phyloP scores from a whole-genome alignment of 2,888 invertebrate genomes.

The Rhingia rostrata region DNA sequence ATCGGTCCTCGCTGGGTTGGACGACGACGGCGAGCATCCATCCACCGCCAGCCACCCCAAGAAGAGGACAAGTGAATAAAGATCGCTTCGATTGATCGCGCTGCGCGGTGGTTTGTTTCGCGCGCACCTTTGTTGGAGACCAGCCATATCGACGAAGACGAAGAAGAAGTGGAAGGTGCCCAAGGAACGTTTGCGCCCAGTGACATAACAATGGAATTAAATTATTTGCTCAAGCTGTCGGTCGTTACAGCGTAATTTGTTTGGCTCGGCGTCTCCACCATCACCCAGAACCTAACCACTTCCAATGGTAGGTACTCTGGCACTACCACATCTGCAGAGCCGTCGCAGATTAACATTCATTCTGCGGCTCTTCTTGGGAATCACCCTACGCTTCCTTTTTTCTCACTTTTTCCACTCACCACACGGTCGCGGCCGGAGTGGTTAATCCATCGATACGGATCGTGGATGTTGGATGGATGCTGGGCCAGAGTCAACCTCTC shows the following conservation, averaged over 20 bases:
- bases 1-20: conserved; percentile 18
- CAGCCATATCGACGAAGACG: conserved; percentile 16
- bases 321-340: conserved; percentile 12
- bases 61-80: conserved; percentile 69
- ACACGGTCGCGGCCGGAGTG: conserved; percentile 20
- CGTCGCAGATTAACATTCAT: conserved; percentile 66
- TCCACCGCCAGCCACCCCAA: conserved; percentile 31
- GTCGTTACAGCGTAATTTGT: conserved; percentile 73
- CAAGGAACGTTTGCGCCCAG: conserved; percentile 52
- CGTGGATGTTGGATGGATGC: conserved; percentile 64
- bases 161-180: not conserved
- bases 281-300: conserved; percentile 23
- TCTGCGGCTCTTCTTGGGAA: conserved; percentile 55
- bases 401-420: conserved; percentile 28
- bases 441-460: conserved; percentile 71
- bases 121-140: conserved; percentile 54
- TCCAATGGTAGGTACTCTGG: not conserved
- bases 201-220: conserved; percentile 75
- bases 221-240: conserved; percentile 74
- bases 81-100: conserved; percentile 70
- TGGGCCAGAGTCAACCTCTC: conserved; percentile 40
- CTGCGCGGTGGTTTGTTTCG: conserved; percentile 56
- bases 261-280: conserved; percentile 62
- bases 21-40: conserved; percentile 31
- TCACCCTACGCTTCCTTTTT: conserved; percentile 19